Evolutionary conservation across 2,888 invertebrate genomes (phyloP).

Genomic region (Periphyllus acericola): DNA sequence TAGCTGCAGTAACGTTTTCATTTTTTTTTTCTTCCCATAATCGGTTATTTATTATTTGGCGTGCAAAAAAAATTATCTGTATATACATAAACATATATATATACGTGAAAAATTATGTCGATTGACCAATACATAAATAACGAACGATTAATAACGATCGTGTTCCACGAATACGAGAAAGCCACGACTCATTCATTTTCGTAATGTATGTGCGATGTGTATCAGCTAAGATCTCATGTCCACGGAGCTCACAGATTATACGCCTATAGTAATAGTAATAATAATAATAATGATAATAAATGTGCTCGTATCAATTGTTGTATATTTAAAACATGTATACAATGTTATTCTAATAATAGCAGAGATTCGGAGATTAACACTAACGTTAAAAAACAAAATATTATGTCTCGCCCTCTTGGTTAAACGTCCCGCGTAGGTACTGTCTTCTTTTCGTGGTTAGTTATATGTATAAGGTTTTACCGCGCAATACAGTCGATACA

Average conservation of each 20-base stretch:
- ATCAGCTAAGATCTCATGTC: background rate
- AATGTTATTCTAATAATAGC: background rate
- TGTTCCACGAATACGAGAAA: constrained; percentile 15
- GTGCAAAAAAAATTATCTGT: constrained; percentile 1
- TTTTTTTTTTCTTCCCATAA: background rate
- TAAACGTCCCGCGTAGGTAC: background rate
- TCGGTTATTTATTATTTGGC: constrained; percentile 16
- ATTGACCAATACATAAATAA: constrained; percentile 15
- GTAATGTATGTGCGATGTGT: background rate
- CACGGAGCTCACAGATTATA: background rate
- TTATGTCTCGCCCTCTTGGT: background rate
- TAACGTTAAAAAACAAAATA: background rate
- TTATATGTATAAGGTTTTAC: background rate
- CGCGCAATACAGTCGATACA: background rate
- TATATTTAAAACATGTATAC: background rate
- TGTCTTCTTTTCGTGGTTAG: background rate
- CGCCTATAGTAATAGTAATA: background rate
- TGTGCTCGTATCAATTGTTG: background rate
- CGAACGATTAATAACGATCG: constrained; percentile 28
- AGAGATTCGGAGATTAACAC: background rate
- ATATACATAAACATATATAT: background rate
- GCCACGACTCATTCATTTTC: constrained; percentile 23
- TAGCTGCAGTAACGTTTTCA: background rate
- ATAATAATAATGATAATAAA: background rate
- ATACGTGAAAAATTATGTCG: background rate